Base-by-base conservation (phyloP, 2,888 invertebrate species). In the Zhuqinia jingwanae region DNA sequence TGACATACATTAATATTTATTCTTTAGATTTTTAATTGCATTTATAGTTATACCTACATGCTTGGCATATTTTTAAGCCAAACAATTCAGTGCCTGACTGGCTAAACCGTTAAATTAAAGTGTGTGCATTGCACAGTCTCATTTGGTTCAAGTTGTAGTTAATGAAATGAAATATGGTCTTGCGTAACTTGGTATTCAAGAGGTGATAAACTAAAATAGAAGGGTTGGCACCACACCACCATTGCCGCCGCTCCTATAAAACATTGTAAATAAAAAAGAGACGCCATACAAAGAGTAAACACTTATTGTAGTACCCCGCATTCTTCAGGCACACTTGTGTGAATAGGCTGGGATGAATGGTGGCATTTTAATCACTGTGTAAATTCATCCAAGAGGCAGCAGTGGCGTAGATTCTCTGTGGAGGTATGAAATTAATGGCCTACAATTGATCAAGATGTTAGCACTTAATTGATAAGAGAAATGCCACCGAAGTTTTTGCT, bases 391-490 rank as follows among this genome's bases (percentile, higher is more conserved):
- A 1, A 68, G 20, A 20, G 15, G 25, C 45, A 22, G 68, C 36
- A 8, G 36, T 6, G 5, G 3, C 3, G 36, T 36, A 36, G 42
- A n/a, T n/a, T n/a, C n/a, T n/a, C n/a, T 68, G 22, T n/a, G n/a
- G 73, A 30, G 73, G n/a, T n/a, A 50, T 53, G 73, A 27, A 42
- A 75, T 56, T 82, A 82, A 82, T 45, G 75, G 60, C 25, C 8
- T 36, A n/a, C 17, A 73, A 73, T 75, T 82, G 75, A 75, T 75
- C 53, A 75, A 82, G 42, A 73, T 82, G 73, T 75, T 82, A 47
- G 22, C 60, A 60, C 56, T 75, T 63, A 75, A 75, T 82, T 75
- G 73, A 60, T 45, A 58, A 27, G 3, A 15, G 36, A 58, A 22
- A 68, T 75, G 30, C 73, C 45, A 22, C 70, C 42, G 22, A 47